phyloP scores from a whole-genome alignment of 2,113 vertebrate species.

The Aythya baeri region DNA sequence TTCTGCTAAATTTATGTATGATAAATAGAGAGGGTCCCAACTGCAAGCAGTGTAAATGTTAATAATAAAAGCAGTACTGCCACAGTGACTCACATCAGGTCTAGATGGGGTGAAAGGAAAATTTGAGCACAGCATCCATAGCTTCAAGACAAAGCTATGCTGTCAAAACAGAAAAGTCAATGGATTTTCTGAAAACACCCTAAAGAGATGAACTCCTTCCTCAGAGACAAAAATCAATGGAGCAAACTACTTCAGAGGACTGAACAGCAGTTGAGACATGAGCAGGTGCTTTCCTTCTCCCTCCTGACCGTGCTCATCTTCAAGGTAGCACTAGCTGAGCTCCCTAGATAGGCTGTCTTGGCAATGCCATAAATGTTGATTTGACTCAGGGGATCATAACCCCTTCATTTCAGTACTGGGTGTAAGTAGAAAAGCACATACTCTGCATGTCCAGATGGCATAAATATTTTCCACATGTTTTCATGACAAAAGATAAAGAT shows the following conservation, averaged over 20 bases:
- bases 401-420: not conserved
- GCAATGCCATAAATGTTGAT: not conserved
- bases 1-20: not conserved
- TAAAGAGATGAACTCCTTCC: not conserved
- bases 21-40: not conserved
- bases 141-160: not conserved
- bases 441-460: slow-evolving; percentile 31
- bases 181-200: not conserved
- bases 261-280: not conserved
- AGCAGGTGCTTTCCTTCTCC: not conserved
- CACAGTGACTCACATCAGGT: not conserved
- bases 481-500: slow-evolving; percentile 65
- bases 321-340: not conserved
- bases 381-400: slow-evolving; percentile 9
- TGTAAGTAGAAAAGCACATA: slow-evolving; percentile 26
- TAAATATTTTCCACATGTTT: slow-evolving; percentile 53
- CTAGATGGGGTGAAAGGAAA: not conserved
- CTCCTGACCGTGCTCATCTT: not conserved
- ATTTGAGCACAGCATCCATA: not conserved
- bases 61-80: not conserved
- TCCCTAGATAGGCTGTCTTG: not conserved
- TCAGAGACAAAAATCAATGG: not conserved
- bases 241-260: not conserved
- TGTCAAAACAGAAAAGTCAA: not conserved
- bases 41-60: not conserved